phyloP scores from a whole-genome alignment of 2,113 vertebrate genomes.

The Saguinus midas region DNA sequence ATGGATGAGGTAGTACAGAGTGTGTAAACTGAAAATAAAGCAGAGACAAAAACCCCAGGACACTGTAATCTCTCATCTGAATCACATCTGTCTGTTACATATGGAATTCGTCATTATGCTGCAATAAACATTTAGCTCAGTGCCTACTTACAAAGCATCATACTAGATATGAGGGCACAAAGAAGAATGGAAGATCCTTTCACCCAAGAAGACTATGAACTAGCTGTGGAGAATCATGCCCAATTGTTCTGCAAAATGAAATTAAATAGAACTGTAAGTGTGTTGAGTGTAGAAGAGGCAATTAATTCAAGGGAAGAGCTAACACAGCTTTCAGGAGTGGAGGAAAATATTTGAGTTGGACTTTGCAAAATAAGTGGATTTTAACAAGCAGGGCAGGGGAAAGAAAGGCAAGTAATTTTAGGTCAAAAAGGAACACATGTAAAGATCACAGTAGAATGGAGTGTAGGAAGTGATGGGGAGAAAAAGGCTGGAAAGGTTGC shows the following conservation, averaged over 20 bases:
- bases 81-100: background rate
- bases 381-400: background rate
- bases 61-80: background rate
- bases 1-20: background rate
- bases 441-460: slow-evolving; percentile 6
- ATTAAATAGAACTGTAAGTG: background rate
- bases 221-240: background rate
- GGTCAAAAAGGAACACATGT: slow-evolving; percentile 1
- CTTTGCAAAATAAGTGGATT: slow-evolving; percentile 34
- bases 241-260: slow-evolving; percentile 28
- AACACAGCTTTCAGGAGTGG: background rate
- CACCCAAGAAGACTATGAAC: background rate
- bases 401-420: slow-evolving; percentile 8
- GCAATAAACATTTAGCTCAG: background rate
- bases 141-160: background rate
- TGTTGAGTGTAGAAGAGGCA: background rate
- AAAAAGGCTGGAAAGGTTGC: background rate
- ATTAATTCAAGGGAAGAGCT: slow-evolving; percentile 10
- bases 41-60: background rate
- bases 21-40: background rate
- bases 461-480: background rate
- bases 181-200: background rate
- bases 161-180: background rate
- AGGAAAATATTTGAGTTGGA: background rate
- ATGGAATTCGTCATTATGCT: background rate